Evolutionary conservation across 2,888 invertebrate species (phyloP), one percentile per base, ranked within the genome.

Genomic region (Nasonovia ribisnigri): DNA sequence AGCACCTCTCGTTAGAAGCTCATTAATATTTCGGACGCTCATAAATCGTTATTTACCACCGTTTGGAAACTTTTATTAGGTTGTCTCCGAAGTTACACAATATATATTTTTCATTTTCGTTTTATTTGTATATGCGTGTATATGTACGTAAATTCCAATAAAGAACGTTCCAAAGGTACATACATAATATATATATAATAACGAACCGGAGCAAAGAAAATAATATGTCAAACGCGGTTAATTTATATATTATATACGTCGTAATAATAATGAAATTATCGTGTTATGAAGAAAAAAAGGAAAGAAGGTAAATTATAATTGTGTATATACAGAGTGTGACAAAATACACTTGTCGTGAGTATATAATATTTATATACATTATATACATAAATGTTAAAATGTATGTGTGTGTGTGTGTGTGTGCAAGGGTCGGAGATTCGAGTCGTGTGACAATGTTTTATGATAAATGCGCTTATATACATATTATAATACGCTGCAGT

Each of bases 221-320:
- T 88, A 92, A 88, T 88, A 92, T 77, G 92, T 92, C 92, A 92
- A 92, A 92, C 77, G 51, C 54, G 42, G 88, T 92, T 92, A 92
- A 92, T 92, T 92, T 92, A 92, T 92, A 77, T 92, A 77, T 88
- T 42, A 92, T 92, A 90, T 46, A 29, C 88, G 88, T 77, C 88
- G 88, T 88, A 54, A 88, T 92, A 92, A 92, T 92, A 77, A 77
- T 92, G 77, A 92, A 92, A 92, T 92, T 88, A 92, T 92, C 77
- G 51, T 77, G 48, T 77, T 87, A 20, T 29, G 48, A 3, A 88
- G 24, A 77, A 77, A 77, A 36, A 57, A 92, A 92, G 36, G 4
- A 48, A 57, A 57, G 46, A 91, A 92, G 51, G 92, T 92, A 92
- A 92, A 92, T 77, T 77, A 77, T 88, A 88, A 92, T 92, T 51